Base-by-base conservation (phyloP, 1,140 invertebrate species). In the Drosophila miranda region DNA sequence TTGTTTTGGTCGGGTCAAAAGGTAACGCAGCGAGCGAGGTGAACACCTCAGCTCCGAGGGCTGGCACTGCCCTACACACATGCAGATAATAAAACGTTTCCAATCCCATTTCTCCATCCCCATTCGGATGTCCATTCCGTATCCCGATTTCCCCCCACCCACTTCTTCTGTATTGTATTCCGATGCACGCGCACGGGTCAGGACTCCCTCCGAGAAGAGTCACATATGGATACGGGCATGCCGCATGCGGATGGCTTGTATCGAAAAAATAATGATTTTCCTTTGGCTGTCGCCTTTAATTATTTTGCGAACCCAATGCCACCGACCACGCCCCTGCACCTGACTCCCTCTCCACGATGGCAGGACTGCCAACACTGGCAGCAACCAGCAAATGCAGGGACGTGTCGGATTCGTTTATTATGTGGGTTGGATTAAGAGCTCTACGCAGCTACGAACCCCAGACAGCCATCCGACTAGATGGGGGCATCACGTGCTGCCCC, bases 381-480 rank as follows among this genome's bases (percentile, higher is more conserved):
- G 69, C 48, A 64, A 58, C n/a, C 50, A 74, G 69, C 60, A 66
- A 74, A 45, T 74, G 70, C 69, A 74, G 46, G 38, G 51, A 74
- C 69, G 71, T 74, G 70, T 74, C 60, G 51, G 60, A 75, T 74
- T 75, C 59, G 71, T 74, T 74, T 74, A 74, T 74, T 74, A 74
- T 74, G 71, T 74, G 71, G 71, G 71, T 74, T 74, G 69, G 70
- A 74, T 74, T 74, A 74, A 74, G 41, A 66, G 70, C 71, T 72
- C 44, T 41, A 46, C 43, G 62, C 59, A 64, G 30, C 30, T 30
- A 2, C n/a, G 52, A 54, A 21, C 34, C 34, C 28, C 59, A 41
- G 38, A 4, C 43, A 30, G 41, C 19, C n/a, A 45, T 28, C 52
- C 49, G 55, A 71, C 67, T 70, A 71, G 66, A 46, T 74, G 52